Percentiles rank a stretch among this genome's conserved stretches.
Conservation (phyloP, 2,797 vertebrate species). For the Arremon brunneinucha region DNA sequence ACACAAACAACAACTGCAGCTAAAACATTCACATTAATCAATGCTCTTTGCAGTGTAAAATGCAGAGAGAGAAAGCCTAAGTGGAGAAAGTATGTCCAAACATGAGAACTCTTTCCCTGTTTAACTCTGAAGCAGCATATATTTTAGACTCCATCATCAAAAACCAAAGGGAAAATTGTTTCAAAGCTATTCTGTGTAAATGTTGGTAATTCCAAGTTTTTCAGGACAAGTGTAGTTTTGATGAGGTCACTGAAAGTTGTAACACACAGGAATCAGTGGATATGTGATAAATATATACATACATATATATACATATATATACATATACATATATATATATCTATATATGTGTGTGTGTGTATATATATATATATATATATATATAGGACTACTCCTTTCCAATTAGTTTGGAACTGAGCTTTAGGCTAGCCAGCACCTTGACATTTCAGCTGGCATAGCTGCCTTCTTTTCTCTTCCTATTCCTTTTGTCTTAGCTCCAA, state of each 20-base stretch:
- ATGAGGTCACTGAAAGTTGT: neutral
- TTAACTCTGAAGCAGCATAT: conserved; percentile 18
- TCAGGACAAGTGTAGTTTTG: neutral
- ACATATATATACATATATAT: too few relatives aligned
- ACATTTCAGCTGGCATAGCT: conserved; percentile 41
- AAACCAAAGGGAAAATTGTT: neutral
- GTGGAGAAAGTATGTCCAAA: neutral
- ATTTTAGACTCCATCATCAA: neutral
- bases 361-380: too few relatives aligned
- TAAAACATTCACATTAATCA: conserved; percentile 78
- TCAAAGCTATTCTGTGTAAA: neutral
- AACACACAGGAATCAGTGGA: neutral
- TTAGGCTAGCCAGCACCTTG: conserved; percentile 39
- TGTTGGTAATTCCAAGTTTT: neutral
- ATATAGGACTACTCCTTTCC: neutral
- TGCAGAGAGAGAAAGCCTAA: conserved; percentile 30
- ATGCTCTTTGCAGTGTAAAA: conserved; percentile 57
- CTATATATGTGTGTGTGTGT: too few relatives aligned
- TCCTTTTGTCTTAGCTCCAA: conserved; percentile 32
- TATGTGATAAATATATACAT: neutral
- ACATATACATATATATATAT: too few relatives aligned
- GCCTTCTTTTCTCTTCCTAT: conserved; percentile 20
- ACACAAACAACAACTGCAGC: conserved; percentile 76
- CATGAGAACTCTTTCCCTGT: conserved; percentile 20
- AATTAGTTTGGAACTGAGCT: conserved; percentile 14